Percentiles rank a stretch among this genome's conserved stretches.
Evolutionary conservation across 2,888 invertebrate genomes (phyloP).

Genomic region (Dicyrtoma fusca): DNA sequence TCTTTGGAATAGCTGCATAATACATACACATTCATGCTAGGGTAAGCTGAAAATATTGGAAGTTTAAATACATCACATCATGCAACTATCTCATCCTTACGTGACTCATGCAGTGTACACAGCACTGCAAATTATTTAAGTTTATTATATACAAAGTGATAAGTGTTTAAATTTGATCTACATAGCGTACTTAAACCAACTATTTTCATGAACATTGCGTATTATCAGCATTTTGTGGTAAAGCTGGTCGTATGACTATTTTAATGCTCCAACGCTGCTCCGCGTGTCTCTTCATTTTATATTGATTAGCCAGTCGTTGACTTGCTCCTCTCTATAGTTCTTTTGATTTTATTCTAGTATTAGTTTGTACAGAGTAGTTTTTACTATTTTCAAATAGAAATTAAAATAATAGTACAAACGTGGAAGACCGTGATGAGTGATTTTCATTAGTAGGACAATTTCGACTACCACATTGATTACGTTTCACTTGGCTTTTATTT

Average conservation of each 20-base stretch:
- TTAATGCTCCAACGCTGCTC: conserved; percentile 19
- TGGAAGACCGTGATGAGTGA: no score
- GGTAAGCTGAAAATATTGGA: neutral
- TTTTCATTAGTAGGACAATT: neutral
- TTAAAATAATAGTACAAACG: neutral
- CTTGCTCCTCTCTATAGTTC: conserved; percentile 19
- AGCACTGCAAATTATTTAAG: conserved; percentile 11
- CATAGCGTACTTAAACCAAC: conserved; percentile 28
- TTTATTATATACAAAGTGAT: conserved; percentile 18
- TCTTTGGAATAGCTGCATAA: no score
- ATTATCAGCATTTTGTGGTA: conserved; percentile 35
- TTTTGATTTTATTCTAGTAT: conserved; percentile 12
- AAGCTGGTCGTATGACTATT: conserved; percentile 37
- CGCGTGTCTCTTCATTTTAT: conserved; percentile 36
- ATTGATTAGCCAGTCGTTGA: conserved; percentile 43
- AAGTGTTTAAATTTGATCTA: conserved; percentile 29
- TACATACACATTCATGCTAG: neutral
- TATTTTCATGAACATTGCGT: conserved; percentile 28
- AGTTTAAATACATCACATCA: no score
- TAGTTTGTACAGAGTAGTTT: conserved; percentile 2
- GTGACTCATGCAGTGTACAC: conserved; percentile 29
- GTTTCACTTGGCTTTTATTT: no score
- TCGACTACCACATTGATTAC: no score
- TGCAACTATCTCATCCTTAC: conserved; percentile 15
- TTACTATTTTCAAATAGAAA: neutral